Conservation (phyloP, 1,140 invertebrate genomes). For the Bombus terrestris region DNA sequence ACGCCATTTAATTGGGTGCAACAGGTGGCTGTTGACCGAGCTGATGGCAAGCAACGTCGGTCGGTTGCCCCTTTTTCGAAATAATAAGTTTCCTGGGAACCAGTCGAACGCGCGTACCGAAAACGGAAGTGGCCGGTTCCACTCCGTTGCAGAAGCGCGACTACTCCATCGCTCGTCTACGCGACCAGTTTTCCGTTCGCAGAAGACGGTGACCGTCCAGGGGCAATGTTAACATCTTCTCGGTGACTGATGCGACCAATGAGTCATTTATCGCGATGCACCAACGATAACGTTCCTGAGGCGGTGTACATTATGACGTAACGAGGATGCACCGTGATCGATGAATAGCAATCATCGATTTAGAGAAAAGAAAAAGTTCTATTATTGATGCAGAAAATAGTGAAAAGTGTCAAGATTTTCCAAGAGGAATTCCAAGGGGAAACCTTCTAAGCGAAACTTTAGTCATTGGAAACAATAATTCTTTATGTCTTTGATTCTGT, state of each 20-base stretch:
- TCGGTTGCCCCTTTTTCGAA: conserved; percentile 48
- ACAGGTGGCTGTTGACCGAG: conserved; percentile 66
- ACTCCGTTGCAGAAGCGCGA: conserved; percentile 20
- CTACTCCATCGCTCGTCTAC: background rate
- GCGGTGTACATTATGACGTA: conserved; percentile 11
- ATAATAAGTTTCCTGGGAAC: conserved; percentile 55
- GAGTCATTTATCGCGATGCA: conserved; percentile 38
- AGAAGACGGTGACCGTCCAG: background rate
- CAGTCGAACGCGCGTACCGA: conserved; percentile 41
- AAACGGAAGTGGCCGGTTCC: conserved; percentile 51
- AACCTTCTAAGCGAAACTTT: too few relatives aligned
- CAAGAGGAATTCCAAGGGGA: too few relatives aligned
- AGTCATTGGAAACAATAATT: too few relatives aligned
- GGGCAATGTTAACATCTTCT: background rate
- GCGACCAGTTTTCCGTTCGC: conserved; percentile 31
- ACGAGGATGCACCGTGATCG: background rate
- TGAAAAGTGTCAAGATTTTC: too few relatives aligned
- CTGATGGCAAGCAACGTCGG: background rate
- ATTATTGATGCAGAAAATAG: background rate
- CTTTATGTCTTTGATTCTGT: too few relatives aligned
- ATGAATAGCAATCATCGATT: background rate
- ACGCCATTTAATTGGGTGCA: conserved; percentile 72
- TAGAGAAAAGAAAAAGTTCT: too few relatives aligned
- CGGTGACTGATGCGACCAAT: background rate
- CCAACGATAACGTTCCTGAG: background rate